Evolutionary conservation across 2,888 invertebrate genomes (phyloP).

Genomic region (Cephus spinipes): DNA sequence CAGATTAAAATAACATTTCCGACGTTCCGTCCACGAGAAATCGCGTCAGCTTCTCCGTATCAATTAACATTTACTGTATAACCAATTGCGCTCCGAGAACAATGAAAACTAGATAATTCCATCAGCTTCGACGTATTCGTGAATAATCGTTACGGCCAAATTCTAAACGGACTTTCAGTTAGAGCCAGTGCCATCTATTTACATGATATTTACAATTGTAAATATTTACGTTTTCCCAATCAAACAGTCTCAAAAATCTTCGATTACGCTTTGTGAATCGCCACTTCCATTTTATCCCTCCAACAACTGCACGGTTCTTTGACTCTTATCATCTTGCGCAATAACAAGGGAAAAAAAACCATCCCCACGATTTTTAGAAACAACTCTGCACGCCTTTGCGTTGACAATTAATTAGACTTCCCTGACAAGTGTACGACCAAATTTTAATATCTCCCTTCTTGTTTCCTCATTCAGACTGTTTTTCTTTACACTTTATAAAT

Average conservation of each 20-base stretch:
- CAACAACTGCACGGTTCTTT: not conserved
- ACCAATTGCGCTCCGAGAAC: not conserved
- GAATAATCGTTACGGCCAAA: not conserved
- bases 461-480: not conserved
- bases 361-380: not conserved
- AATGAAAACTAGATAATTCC: not conserved
- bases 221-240: slow-evolving; percentile 31
- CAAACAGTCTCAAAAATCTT: not conserved
- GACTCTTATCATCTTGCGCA: not conserved
- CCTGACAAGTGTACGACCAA: not conserved
- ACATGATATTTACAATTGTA: slow-evolving; percentile 46
- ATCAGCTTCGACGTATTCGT: not conserved
- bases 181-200: slow-evolving; percentile 32
- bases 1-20: not conserved
- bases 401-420: not conserved
- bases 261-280: not conserved
- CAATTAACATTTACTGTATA: not conserved
- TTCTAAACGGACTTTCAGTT: not conserved
- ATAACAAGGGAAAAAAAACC: not conserved
- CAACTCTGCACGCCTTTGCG: not conserved
- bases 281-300: not conserved
- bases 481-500: not conserved
- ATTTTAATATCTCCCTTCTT: not conserved
- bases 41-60: not conserved
- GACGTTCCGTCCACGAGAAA: not conserved